Evolutionary conservation across 2,113 vertebrate genomes (phyloP), one percentile per base, ranked within the genome.

Genomic region (Aptenodytes forsteri): DNA sequence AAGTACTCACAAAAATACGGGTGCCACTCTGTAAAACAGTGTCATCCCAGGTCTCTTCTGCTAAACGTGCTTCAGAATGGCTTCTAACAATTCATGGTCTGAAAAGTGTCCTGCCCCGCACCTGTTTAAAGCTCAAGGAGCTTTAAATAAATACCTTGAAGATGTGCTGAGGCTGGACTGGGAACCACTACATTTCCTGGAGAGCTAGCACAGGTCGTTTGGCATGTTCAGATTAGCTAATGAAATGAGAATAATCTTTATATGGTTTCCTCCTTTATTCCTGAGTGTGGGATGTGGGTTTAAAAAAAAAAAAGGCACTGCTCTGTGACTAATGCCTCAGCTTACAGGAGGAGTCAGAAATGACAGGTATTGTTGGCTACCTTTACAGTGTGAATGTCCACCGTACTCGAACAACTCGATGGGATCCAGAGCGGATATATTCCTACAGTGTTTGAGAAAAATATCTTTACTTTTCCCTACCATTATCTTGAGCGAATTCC

Each of bases 301-400:
- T 46, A 6, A 36, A 59, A 52, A 54, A 49, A 75, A 34, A 40
- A 85, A 83, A 62, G 38, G 26, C 56, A 59, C 47, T 62, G 40
- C 17, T 73, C 64, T 75, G 29, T 91, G 77, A 81, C 46, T 92
- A 66, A 73, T 64, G 58, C 55, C 62, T 77, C 67, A 61, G 21
- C 40, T 95, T 89, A 49, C 67, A 77, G 55, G 76, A 94, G 34
- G 71, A 90, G 59, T 64, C 81, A 92, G 77, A 75, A 95, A 66
- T 58, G 49, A 89, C 64, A 92, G 59, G 18, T 87, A 15, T 13
- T 83, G 86, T 61, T 93, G 73, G 72, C 89, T 84, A 26, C 69
- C 9, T 0, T 64, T 91, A 2, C 0, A 26, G 27, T 5, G 21
- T 50, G 36, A 32, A 46, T 30, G 64, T 87, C 91, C 93, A 94